Percentiles rank a stretch among this genome's conserved stretches.
phyloP scores from a whole-genome alignment of 2,113 vertebrate species.

The Lota lota region DNA sequence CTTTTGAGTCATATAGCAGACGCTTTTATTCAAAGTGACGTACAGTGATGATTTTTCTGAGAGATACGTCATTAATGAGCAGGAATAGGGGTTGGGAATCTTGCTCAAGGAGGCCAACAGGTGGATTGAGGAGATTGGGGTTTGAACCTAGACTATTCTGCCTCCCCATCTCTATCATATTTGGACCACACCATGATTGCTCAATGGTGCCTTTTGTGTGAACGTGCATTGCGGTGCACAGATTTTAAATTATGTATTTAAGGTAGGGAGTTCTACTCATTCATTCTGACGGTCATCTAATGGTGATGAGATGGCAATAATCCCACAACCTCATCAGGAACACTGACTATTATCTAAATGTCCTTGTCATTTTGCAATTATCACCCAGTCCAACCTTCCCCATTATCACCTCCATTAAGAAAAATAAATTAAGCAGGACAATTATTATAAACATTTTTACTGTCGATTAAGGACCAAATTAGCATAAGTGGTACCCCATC shows the following conservation, averaged over 20 bases:
- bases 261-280: conserved; percentile 2
- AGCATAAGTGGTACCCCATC: conserved; percentile 7
- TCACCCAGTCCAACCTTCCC: conserved; percentile 43
- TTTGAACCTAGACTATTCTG: too few relatives aligned
- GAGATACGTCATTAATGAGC: too few relatives aligned
- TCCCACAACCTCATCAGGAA: conserved; percentile 4
- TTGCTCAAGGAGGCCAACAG: too few relatives aligned
- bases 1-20: background rate
- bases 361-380: conserved; percentile 58
- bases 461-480: conserved; percentile 13
- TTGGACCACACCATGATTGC: too few relatives aligned
- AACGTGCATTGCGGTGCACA: background rate
- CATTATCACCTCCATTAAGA: conserved; percentile 6
- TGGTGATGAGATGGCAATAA: conserved; percentile 23
- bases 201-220: too few relatives aligned
- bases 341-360: conserved; percentile 47
- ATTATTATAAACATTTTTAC: background rate
- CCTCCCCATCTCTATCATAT: too few relatives aligned
- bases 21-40: background rate
- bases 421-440: background rate
- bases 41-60: too few relatives aligned
- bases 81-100: too few relatives aligned
- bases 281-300: conserved; percentile 19
- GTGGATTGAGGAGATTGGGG: too few relatives aligned
- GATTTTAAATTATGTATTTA: background rate